Base-by-base conservation (phyloP, 92 coral and sea anemone species). In the Palythoa grandiflora region DNA sequence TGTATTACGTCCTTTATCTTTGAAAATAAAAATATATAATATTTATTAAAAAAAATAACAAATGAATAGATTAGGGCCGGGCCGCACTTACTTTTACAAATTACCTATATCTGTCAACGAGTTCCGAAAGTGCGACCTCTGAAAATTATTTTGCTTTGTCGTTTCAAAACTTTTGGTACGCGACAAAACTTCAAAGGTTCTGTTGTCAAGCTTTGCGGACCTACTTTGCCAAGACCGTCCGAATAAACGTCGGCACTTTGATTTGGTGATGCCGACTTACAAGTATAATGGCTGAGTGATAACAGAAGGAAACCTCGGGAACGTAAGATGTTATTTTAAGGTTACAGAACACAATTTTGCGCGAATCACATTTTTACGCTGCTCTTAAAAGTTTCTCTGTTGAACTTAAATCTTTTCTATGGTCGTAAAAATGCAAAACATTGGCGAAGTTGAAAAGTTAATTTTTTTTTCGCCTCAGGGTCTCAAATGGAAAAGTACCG, bases 361-460 rank as follows among this genome's bases (percentile, higher is more conserved):
- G 70, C 70, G 70, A 63, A 63, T 63, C 70, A n/a, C 70, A 63
- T 63, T 63, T 63, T 63, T 63, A n/a, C 70, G 70, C 70, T 63
- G 70, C 70, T 14, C 21, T 63, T 63, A 63, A 63, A 63, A 63
- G 70, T 3, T 63, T 63, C 70, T 63, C 70, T 63, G 70, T 63
- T 63, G 70, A 63, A 63, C 19, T 1, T 63, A 14, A 63, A 63
- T 63, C 21, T 14, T 63, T 63, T 63, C 70, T 63, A 63, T 63
- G 21, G 70, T 63, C 70, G 21, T 63, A 63, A 14, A 63, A 63
- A 63, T 63, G 70, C 21, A 63, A n/a, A 63, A 63, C n/a, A 63
- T 63, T 63, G 70, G 70, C 70, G 70, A 14, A 2, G 70, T 63
- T 63, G n/a, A 63, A 63, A 63, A 63, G 21, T 14, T 63, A 13